Evolutionary conservation across 2,888 invertebrate species (phyloP).

Genomic region (Tricholauxania praeusta): DNA sequence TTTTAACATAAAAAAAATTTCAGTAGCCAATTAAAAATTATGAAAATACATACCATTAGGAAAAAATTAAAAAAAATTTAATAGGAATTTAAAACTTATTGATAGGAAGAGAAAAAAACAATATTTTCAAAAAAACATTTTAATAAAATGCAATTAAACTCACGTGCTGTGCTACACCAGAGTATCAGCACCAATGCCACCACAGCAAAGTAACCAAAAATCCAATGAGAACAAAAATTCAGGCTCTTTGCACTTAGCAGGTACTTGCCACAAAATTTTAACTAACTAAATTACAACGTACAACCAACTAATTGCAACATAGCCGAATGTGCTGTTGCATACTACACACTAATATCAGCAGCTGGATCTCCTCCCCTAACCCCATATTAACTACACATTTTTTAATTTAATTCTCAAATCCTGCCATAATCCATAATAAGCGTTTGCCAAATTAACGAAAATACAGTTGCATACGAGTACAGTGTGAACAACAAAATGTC

Average conservation of each 20-base stretch:
- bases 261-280: slow-evolving; percentile 11
- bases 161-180: too few species aligned
- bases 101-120: not conserved
- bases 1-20: too few species aligned
- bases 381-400: slow-evolving; percentile 3
- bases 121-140: not conserved
- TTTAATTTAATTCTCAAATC: slow-evolving; percentile 10
- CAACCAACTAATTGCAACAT: not conserved
- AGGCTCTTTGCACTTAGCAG: not conserved
- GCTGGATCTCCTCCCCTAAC: not conserved
- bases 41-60: not conserved
- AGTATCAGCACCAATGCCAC: not conserved
- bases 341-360: not conserved
- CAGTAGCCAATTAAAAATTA: slow-evolving; percentile 1
- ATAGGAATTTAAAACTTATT: slow-evolving; percentile 4
- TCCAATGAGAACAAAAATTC: slow-evolving; percentile 4
- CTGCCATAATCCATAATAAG: slow-evolving; percentile 21
- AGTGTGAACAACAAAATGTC: slow-evolving; percentile 40
- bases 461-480: not conserved
- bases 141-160: slow-evolving; percentile 21
- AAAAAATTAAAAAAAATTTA: too few species aligned
- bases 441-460: too few species aligned
- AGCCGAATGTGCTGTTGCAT: not conserved
- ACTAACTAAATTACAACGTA: slow-evolving; percentile 21
- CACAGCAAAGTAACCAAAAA: slow-evolving; percentile 12